Conservation (phyloP, 2,113 vertebrate species). For the Seriola quinqueradiata region DNA sequence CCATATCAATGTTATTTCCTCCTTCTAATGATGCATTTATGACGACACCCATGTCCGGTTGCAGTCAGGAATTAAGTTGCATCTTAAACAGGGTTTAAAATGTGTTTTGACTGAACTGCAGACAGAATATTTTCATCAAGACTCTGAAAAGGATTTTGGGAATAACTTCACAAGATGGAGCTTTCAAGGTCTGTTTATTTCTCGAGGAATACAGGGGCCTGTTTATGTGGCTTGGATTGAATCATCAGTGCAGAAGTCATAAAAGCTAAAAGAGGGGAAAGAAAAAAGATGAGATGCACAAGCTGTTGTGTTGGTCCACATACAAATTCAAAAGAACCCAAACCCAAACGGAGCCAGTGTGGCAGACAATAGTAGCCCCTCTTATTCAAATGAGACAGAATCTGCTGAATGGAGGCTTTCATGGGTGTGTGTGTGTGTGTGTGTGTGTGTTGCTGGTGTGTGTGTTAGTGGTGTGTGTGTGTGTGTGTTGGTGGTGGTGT, state of each 20-base stretch:
- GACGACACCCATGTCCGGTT: too few relatives aligned
- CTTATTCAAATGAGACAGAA: slow-evolving; percentile 52
- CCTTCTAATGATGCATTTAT: not conserved
- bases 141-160: not conserved
- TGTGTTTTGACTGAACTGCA: not conserved
- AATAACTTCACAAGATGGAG: not conserved
- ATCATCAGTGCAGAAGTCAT: not conserved
- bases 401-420: slow-evolving; percentile 59
- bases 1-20: too few relatives aligned
- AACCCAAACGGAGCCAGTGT: not conserved
- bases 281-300: not conserved
- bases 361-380: slow-evolving; percentile 40
- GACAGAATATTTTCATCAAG: not conserved
- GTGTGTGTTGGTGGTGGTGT: not conserved
- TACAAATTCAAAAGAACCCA: not conserved
- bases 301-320: not conserved
- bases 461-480: not conserved
- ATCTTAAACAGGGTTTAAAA: not conserved
- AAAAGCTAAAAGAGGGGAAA: not conserved
- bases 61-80: not conserved
- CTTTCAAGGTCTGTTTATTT: not conserved
- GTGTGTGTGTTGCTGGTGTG: not conserved
- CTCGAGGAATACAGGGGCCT: not conserved
- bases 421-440: slow-evolving; percentile 23
- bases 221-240: not conserved